Evolutionary conservation across 1,140 invertebrate species (phyloP).

Genomic region (Drusus annulatus): DNA sequence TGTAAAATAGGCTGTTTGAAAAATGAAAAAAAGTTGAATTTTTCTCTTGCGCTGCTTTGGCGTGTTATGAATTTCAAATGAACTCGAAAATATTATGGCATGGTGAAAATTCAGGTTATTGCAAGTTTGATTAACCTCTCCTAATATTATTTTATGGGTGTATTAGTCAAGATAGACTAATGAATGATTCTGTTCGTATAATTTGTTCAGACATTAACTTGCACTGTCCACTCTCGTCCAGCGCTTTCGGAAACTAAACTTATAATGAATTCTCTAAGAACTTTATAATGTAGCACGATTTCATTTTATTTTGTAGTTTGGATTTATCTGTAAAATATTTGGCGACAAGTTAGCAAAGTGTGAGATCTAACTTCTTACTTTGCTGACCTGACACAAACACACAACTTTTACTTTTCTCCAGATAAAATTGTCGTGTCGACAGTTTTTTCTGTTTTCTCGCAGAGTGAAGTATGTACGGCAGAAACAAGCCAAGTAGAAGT

Average conservation of each 20-base stretch:
- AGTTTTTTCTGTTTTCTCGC: conserved; percentile 56
- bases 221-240: neutral
- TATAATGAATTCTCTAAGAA: conserved; percentile 26
- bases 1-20: conserved; percentile 56
- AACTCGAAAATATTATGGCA: conserved; percentile 33
- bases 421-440: conserved; percentile 59
- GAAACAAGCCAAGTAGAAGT: conserved; percentile 54
- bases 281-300: conserved; percentile 25
- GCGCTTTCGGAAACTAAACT: neutral
- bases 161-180: too few relatives aligned
- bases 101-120: neutral
- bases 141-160: too few relatives aligned
- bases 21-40: conserved; percentile 51
- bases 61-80: conserved; percentile 59
- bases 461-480: conserved; percentile 54
- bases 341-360: conserved; percentile 23
- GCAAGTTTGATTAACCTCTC: neutral
- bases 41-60: conserved; percentile 54
- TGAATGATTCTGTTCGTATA: neutral
- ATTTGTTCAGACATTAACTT: neutral
- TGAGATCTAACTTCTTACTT: conserved; percentile 41
- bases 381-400: conserved; percentile 52
- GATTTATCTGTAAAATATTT: conserved; percentile 39
- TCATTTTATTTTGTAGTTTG: conserved; percentile 30
- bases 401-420: conserved; percentile 56